Conservation (phyloP, 1,140 invertebrate species). For the Tetragnatha versicolor region DNA sequence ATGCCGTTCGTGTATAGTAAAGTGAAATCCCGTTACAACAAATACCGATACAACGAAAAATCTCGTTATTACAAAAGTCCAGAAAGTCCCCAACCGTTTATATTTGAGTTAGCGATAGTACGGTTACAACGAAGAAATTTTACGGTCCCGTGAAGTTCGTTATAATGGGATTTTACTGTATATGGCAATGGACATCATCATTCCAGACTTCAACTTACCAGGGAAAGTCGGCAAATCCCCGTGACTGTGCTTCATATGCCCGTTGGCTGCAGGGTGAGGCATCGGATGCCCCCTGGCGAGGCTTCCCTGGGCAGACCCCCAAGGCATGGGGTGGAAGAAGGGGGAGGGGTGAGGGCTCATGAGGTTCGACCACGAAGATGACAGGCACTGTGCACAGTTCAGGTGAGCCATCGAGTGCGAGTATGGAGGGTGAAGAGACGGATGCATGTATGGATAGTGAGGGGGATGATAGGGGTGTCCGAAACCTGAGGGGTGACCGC, state of each 20-base stretch:
- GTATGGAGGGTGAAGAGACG: slow-evolving; percentile 11
- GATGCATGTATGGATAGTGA: slow-evolving; percentile 47
- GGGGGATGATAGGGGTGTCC: slow-evolving; percentile 24
- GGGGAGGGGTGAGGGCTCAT: slow-evolving; percentile 49
- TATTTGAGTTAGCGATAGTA: no score
- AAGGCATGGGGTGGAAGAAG: slow-evolving; percentile 49
- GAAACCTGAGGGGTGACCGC: background rate
- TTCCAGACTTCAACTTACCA: background rate
- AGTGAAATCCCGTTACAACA: no score
- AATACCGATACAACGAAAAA: no score
- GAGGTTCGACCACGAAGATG: slow-evolving; percentile 44
- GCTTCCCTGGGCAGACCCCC: slow-evolving; percentile 23
- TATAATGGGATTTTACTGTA: no score
- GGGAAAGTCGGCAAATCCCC: slow-evolving; percentile 27
- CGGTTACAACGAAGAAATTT: no score
- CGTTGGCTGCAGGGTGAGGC: background rate
- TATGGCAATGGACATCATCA: background rate
- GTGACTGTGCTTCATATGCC: slow-evolving; percentile 23
- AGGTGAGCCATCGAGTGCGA: slow-evolving; percentile 41
- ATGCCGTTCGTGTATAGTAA: no score
- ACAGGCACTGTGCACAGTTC: slow-evolving; percentile 42
- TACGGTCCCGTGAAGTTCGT: no score
- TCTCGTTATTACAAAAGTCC: no score
- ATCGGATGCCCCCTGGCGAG: background rate
- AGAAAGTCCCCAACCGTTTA: no score